Evolutionary conservation across 2,888 invertebrate species (phyloP), one percentile per base, ranked within the genome.

Genomic region (Acleris sparsana): DNA sequence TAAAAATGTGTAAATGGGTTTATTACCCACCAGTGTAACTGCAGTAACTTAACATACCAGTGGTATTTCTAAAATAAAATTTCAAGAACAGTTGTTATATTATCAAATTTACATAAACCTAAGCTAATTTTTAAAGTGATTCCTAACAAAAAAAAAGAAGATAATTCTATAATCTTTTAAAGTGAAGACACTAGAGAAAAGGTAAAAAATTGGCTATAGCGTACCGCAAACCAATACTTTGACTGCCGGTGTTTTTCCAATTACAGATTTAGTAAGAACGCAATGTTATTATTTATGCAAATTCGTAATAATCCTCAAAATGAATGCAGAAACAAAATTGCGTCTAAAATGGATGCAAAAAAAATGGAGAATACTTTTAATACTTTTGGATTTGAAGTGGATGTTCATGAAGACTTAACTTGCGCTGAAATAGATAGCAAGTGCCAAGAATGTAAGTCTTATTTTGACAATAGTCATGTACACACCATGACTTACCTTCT

Each of bases 401-500:
- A 20, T 13, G 53, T 48, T 7, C 48, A 64, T 18, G 25, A 39
- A 5, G 63, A 64, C 18, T 58, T 64, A 11, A 64, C 58, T 39
- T 64, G 58, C 44, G 53, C 22, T 48, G 46, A 59, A 58, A 58
- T 64, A 2, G 53, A 64, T 1, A 48, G 3, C 9, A 64, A 48
- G 48, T 64, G 63, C 29, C 39, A 64, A 17, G 58, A 64, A 53
- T 64, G 63, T 64, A 58, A 59, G 58, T 43, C n/a, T 46, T 62
- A 59, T 56, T 62, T 29, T 29, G 29, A 6, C 25, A 22, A 4
- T 22, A 6, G n/a, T 25, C 5, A 25, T 29, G 29, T 29, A 29
- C 5, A 25, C 25, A 25, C 25, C 25, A 25, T 1, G 20, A 20
- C 20, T 20, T 20, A 20, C 2, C 20, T 20, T 20, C 20, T 20